Evolutionary conservation across 2,113 vertebrate genomes (phyloP), one percentile per base, ranked within the genome.

Genomic region (Orcinus orca): DNA sequence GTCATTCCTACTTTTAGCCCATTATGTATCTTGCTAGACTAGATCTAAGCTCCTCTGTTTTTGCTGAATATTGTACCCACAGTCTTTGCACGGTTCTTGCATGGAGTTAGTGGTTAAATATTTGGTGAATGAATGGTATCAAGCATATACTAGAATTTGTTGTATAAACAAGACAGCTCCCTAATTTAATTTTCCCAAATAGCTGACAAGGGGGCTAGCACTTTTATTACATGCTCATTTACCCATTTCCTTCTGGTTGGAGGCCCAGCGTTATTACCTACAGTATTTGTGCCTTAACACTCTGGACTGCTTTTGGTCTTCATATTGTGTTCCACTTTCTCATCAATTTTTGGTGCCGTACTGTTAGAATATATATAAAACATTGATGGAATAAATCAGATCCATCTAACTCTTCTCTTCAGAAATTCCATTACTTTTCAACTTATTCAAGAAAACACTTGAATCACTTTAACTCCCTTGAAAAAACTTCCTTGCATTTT

Each of bases 341-440:
- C 55, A 44, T 62, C 71, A 55, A 68, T 68, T n/a, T 85, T 85
- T 47, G 60, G 60, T 36, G 26, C 31, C 79, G 0, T 82, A 63
- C 25, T 70, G 11, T 81, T 82, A 90, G 74, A 60, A 38, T 65
- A 65, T 38, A 33, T 62, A 36, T 58, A 74, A 77, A 93, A 50
- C 44, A 93, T 38, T 77, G 44, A 25, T 77, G 11, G 38, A 53
- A 31, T 82, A 77, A 65, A 60, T 83, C 70, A n/a, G 1, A 50
- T 92, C 26, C 68, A 73, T 38, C 70, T 71, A 53, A 62, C 47
- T 82, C 63, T 91, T 77, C 26, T 36, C 41, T 80, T 86, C 31
- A 93, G 47, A 90, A 95, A 88, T 71, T 41, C 26, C 20, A 53
- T 83, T 73, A 83, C 26, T 96, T 90, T 93, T 92, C 47, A 95